phyloP scores from a whole-genome alignment of 2,113 vertebrate species.

The Vireo altiloquus region DNA sequence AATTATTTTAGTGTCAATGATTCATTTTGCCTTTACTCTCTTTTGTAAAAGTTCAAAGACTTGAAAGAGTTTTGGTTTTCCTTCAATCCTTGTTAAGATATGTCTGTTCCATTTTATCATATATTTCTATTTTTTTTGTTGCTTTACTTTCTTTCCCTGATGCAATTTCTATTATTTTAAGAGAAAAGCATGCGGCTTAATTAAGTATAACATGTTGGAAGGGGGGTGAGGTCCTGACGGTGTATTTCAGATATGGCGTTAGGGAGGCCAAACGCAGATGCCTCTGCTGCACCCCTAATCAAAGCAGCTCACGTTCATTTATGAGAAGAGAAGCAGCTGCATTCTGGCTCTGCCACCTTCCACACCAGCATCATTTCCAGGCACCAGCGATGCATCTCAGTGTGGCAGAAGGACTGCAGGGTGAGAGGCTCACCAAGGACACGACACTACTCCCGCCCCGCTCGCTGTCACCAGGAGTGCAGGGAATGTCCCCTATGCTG shows the following conservation, averaged over 20 bases:
- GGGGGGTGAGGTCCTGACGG: fast-evolving
- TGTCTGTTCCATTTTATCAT: neutral
- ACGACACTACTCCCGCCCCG: fast-evolving
- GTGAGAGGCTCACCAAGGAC: neutral
- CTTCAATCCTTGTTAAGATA: neutral
- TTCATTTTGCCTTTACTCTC: neutral
- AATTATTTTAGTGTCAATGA: neutral
- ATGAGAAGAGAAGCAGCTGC: neutral
- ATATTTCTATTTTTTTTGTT: neutral
- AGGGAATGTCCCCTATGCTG: neutral
- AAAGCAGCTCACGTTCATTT: neutral
- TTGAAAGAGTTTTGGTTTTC: neutral
- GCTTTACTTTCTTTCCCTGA: neutral
- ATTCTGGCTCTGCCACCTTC: neutral
- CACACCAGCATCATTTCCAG: neutral
- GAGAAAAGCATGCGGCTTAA: neutral
- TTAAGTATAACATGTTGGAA: neutral
- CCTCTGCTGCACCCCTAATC: constrained; percentile 28
- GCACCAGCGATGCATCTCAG: neutral
- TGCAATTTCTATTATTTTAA: neutral
- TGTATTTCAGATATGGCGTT: neutral
- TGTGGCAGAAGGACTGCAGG: neutral
- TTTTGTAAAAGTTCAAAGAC: neutral
- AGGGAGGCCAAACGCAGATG: neutral
- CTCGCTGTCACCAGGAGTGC: neutral